Base-by-base conservation (phyloP, 1,140 invertebrate genomes). In the Tribolium madens region DNA sequence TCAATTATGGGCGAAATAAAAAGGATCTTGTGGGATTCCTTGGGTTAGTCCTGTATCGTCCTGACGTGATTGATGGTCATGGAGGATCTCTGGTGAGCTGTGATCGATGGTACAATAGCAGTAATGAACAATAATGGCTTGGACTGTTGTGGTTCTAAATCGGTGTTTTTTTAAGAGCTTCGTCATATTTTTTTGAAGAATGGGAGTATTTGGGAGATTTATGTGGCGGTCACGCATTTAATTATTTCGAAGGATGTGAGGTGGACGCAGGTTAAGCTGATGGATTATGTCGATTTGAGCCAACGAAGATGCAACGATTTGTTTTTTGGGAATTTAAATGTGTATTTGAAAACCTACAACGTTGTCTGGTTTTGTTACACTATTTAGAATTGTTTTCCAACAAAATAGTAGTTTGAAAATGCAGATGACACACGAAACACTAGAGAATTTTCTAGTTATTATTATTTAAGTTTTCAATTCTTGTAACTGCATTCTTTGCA, bases 71-170 rank as follows among this genome's bases (percentile, higher is more conserved):
- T 72, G 70, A 72, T 72, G 17, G 70, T 47, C 46, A 2, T n/a
- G 70, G 3, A 52, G 50, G 6, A 26, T 72, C 70, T 71, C 69
- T 71, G 47, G 26, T 46, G 47, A 52, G 42, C 70, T 46, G 21
- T 72, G 70, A 72, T 72, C 47, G 70, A 72, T 72, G 70, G 14
- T 12, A 72, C 70, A 72, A 72, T 50, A 26, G 46, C n/a, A 50
- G 15, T 72, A 72, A 72, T 52, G 46, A 18, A 72, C 70, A 72
- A 72, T 72, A 72, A 72, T 72, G 21, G 18, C 21, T 60, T 60
- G 53, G 53, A 60, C 69, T 46, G 47, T 46, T 71, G 69, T 48
- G 47, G 3, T 71, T 71, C 42, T 71, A 14, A 64, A 33, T 13
- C 21, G 26, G n/a, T 12, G 31, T 26, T 60, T 60, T n/a, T 60